Evolutionary conservation across 2,888 invertebrate genomes (phyloP), one percentile per base, ranked within the genome.

Genomic region (Tricholauxania praeusta): DNA sequence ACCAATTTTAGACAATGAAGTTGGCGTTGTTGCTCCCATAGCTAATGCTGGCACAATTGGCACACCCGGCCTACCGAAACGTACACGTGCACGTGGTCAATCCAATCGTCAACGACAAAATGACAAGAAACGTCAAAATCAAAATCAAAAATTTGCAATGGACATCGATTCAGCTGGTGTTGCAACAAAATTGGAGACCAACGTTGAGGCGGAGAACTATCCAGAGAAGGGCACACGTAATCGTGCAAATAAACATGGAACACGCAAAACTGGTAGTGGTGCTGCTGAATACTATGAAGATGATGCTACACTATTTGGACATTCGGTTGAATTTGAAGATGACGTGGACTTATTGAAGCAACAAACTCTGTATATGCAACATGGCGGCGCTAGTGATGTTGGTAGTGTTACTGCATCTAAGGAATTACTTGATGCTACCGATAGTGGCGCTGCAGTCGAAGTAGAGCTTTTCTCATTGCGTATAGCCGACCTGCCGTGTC

Each of bases 401-500:
- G 39, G 39, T 39, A 10, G 39, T 14, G 49, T 76, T 39, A 55
- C 73, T 1, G 22, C 75, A 73, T 71, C 71, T 7, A 63, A 39
- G 14, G 55, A 47, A 8, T 22, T 70, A 22, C 64, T 57, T 39
- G 77, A 74, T 3, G 60, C 72, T 1, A 49, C 74, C 73, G 59
- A 80, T 47, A 79, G 80, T 65, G 76, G 78, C 17, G 53, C 74
- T 55, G 69, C 72, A 52, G 71, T 63, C 28, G 80, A 76, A 72
- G 84, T 79, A 70, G 89, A 83, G 32, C 83, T 91, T 72, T 88
- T 91, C 67, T 89, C 90, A 80, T 89, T 91, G 72, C 89, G 90
- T 2, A 88, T 89, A 4, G 90, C 91, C 78, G 86, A 88, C 70
- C 84, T 91, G 71, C 91, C 91, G 22, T 91, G 91, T 81, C 90